A percentile compares a stretch with the other conserved stretches of the same genome.
These are phyloP conservation scores for Melitaea athalia DNA, from an alignment of 2,888 invertebrate genomes.

Conservation along the genomic window DNA sequence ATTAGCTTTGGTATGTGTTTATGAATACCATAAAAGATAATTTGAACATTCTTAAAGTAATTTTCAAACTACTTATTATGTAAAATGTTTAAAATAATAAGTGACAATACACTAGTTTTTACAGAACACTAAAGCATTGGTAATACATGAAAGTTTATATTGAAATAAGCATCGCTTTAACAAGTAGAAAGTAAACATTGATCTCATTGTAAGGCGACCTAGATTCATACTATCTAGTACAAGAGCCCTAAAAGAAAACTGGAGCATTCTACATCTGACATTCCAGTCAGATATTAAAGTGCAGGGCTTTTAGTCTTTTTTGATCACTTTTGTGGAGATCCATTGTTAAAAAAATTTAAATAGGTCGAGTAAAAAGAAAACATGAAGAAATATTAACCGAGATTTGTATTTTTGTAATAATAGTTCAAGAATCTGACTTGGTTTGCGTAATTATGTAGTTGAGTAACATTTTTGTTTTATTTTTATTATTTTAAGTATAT, in stretches of 20 bases:
- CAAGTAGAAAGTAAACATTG: constrained; percentile 11
- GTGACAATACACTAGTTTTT: neutral
- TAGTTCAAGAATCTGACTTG: no score
- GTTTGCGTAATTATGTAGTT: no score
- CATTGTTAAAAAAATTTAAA: constrained; percentile 26
- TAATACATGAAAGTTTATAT: neutral
- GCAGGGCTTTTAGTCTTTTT: constrained; percentile 36
- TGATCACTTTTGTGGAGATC: constrained; percentile 33
- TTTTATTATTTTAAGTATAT: no score
- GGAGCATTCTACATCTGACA: constrained; percentile 30
- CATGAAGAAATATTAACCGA: neutral
- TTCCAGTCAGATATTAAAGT: constrained; percentile 36
- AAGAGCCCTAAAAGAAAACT: constrained; percentile 34
- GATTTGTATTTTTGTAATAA: no score
- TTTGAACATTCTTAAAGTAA: no score
- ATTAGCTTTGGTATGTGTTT: no score
- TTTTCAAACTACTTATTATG: no score
- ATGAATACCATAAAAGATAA: no score
- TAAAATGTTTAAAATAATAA: no score
- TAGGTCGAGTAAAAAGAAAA: constrained; percentile 25
- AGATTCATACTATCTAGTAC: constrained; percentile 24
- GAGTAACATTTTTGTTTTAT: no score
- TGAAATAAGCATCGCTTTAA: neutral
- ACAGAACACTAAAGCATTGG: neutral
- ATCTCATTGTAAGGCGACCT: constrained; percentile 27